phyloP scores from a whole-genome alignment of 2,113 vertebrate species.

The Lamprologus callipterus region DNA sequence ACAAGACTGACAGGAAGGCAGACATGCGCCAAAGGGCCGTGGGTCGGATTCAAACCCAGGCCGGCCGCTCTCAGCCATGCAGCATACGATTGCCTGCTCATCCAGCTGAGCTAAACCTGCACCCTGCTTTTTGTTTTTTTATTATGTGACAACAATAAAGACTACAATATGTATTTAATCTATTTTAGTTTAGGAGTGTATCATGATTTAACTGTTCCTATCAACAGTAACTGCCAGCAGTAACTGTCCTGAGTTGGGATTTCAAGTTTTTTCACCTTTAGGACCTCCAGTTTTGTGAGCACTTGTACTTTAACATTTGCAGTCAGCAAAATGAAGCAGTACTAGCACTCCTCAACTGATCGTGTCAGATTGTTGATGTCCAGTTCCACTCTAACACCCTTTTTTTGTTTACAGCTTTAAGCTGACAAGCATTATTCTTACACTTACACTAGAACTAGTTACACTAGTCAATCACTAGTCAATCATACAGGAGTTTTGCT shows the following conservation, averaged over 20 bases:
- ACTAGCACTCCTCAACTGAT: neutral
- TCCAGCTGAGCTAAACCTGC: neutral
- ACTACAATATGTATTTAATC: neutral
- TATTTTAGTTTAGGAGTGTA: neutral
- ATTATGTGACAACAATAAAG: neutral
- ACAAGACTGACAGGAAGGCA: neutral
- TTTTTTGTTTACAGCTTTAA: neutral
- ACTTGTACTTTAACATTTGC: neutral
- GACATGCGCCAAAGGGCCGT: neutral
- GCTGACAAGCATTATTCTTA: neutral
- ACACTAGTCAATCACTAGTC: neutral
- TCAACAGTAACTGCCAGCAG: rapidly evolving
- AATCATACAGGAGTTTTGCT: neutral
- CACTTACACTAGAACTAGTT: neutral
- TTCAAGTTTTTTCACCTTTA: neutral
- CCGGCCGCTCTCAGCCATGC: neutral
- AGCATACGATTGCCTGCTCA: neutral
- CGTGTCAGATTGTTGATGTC: neutral
- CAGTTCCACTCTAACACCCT: neutral
- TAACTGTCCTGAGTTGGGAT: neutral
- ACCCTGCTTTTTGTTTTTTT: neutral
- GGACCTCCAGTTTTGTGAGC: rapidly evolving
- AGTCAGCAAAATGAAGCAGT: neutral
- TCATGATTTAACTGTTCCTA: neutral
- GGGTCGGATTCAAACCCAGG: neutral